A percentile compares a stretch with the other conserved stretches of the same genome.
Evolutionary conservation across 2,113 vertebrate genomes (phyloP).

Genomic region (Sisor rabdophorus): DNA sequence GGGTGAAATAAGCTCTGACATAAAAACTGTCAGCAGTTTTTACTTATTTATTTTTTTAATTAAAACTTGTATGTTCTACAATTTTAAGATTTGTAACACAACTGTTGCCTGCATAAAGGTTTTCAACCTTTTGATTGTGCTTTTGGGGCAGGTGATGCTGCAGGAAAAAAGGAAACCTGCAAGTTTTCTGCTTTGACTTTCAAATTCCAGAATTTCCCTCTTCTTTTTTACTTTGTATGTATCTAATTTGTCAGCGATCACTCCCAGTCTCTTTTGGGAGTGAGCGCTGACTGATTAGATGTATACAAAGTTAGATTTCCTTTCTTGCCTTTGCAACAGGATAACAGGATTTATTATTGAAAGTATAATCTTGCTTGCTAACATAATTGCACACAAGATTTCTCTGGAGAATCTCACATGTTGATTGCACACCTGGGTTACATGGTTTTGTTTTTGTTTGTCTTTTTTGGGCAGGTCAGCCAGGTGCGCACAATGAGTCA

Average conservation of each 20-base stretch:
- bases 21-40: too few relatives aligned
- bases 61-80: too few relatives aligned
- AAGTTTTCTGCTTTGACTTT: constrained; percentile 11
- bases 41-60: not conserved
- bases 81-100: too few relatives aligned
- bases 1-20: too few relatives aligned
- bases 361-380: not conserved
- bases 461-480: constrained; percentile 30
- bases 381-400: constrained; percentile 7
- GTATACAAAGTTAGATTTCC: too few relatives aligned
- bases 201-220: constrained; percentile 9
- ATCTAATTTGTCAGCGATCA: not conserved
- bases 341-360: not conserved
- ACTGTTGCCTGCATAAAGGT: not conserved
- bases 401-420: not conserved
- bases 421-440: constrained; percentile 48
- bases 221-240: not conserved
- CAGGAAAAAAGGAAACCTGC: not conserved
- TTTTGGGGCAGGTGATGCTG: not conserved
- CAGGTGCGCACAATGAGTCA: constrained; percentile 53
- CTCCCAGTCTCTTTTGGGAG: not conserved
- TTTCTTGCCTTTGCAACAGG: not conserved
- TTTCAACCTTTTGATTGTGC: not conserved
- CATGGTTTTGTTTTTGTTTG: not conserved
- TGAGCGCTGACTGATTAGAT: too few relatives aligned